Evolutionary conservation across 2,888 invertebrate genomes (phyloP).

Genomic region (Periphyllus acericola): DNA sequence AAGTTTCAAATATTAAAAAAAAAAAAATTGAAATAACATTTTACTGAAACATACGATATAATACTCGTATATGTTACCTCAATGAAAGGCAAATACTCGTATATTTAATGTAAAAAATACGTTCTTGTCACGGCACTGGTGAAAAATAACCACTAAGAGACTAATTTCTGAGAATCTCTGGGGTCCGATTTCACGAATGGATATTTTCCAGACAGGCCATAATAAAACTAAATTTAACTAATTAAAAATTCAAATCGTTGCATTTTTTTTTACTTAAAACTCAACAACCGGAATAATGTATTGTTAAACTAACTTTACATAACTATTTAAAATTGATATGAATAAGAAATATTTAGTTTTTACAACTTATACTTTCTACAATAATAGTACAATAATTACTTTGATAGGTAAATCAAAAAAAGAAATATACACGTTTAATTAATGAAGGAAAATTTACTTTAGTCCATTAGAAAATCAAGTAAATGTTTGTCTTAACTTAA

Average conservation of each 20-base stretch:
- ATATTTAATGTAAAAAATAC: slow-evolving; percentile 8
- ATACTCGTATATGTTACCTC: not conserved
- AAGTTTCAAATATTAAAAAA: not conserved
- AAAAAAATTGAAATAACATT: too few relatives aligned
- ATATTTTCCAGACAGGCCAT: not conserved
- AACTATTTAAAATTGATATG: not conserved
- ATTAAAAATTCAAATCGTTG: slow-evolving; percentile 32
- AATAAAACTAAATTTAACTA: slow-evolving; percentile 43
- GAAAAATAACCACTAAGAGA: slow-evolving; percentile 33
- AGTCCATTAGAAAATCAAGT: too few relatives aligned
- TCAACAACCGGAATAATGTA: not conserved
- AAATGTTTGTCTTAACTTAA: too few relatives aligned
- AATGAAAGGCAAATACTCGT: not conserved
- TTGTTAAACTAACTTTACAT: not conserved
- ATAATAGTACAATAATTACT: too few relatives aligned
- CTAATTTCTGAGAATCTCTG: slow-evolving; percentile 3
- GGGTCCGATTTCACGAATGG: slow-evolving; percentile 15
- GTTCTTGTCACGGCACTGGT: not conserved
- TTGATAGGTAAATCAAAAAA: too few relatives aligned
- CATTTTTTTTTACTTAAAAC: not conserved
- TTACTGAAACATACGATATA: not conserved
- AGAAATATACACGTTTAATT: too few relatives aligned
- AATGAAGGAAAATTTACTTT: too few relatives aligned
- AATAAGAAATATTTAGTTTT: not conserved
- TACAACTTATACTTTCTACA: too few relatives aligned